Conservation (phyloP, 1,140 invertebrate genomes). For the Drosophila carrolli region DNA sequence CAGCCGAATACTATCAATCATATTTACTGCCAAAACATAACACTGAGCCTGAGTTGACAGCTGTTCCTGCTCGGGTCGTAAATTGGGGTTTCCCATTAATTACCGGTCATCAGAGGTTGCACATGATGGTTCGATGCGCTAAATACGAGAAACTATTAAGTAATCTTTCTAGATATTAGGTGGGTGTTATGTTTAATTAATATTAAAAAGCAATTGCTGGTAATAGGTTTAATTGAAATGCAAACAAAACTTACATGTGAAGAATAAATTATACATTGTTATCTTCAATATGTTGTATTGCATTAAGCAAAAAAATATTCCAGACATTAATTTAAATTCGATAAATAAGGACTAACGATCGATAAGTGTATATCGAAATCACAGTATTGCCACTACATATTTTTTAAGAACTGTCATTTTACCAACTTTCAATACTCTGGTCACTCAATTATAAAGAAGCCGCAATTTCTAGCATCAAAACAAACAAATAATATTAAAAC, state of each 20-base stretch:
- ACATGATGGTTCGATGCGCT: not conserved
- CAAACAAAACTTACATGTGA: not conserved
- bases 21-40: slow-evolving; percentile 34
- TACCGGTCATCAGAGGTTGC: slow-evolving; percentile 2
- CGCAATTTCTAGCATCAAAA: slow-evolving; percentile 57
- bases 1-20: slow-evolving; percentile 52
- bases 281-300: too few relatives aligned
- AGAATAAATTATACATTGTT: too few relatives aligned
- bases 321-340: not conserved
- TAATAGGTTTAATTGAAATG: not conserved
- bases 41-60: slow-evolving; percentile 25
- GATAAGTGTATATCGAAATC: slow-evolving; percentile 9
- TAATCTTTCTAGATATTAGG: not conserved
- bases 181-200: too few relatives aligned
- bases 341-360: slow-evolving; percentile 10
- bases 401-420: not conserved
- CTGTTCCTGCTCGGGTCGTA: slow-evolving; percentile 11
- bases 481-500: slow-evolving; percentile 15
- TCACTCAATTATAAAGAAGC: slow-evolving; percentile 31
- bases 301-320: too few relatives aligned
- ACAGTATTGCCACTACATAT: slow-evolving; percentile 9
- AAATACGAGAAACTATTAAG: not conserved
- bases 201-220: too few relatives aligned
- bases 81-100: slow-evolving; percentile 24
- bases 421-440: not conserved